Evolutionary conservation across 2,113 vertebrate species (phyloP).

Genomic region (Alosa alosa): DNA sequence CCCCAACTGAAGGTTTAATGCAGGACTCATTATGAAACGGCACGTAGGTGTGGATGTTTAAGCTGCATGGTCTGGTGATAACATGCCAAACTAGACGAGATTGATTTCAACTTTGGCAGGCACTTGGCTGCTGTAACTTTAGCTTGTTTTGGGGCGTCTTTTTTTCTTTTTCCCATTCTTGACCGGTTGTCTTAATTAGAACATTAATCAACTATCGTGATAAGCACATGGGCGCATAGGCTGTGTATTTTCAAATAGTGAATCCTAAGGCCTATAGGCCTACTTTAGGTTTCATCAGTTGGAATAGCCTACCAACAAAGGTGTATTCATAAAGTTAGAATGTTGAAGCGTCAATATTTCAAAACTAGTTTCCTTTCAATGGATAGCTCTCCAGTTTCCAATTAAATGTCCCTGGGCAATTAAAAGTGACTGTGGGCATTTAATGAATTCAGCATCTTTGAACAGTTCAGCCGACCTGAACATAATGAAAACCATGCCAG

Average conservation of each 20-base stretch:
- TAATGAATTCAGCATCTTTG: constrained; percentile 80
- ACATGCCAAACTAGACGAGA: background rate
- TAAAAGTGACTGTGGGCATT: constrained; percentile 83
- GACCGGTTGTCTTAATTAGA: background rate
- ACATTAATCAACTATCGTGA: background rate
- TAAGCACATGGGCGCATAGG: background rate
- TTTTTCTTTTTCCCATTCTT: background rate
- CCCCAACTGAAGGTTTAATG: constrained; percentile 54
- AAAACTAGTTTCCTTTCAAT: constrained; percentile 46
- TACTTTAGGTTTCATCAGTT: background rate
- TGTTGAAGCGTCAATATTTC: constrained; percentile 21
- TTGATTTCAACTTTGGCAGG: background rate
- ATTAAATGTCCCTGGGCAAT: constrained; percentile 84
- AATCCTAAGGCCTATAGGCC: background rate
- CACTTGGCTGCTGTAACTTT: background rate
- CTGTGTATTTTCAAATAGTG: background rate
- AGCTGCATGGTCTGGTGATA: background rate
- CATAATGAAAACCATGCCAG: constrained; percentile 68
- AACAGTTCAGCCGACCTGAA: constrained; percentile 81
- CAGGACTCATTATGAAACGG: constrained; percentile 43
- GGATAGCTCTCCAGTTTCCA: constrained; percentile 72
- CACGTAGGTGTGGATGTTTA: constrained; percentile 33
- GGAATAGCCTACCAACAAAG: background rate
- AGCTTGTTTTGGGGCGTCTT: background rate
- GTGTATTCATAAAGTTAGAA: background rate